Evolutionary conservation across 1,140 invertebrate genomes (phyloP).

Genomic region (Physella acuta): DNA sequence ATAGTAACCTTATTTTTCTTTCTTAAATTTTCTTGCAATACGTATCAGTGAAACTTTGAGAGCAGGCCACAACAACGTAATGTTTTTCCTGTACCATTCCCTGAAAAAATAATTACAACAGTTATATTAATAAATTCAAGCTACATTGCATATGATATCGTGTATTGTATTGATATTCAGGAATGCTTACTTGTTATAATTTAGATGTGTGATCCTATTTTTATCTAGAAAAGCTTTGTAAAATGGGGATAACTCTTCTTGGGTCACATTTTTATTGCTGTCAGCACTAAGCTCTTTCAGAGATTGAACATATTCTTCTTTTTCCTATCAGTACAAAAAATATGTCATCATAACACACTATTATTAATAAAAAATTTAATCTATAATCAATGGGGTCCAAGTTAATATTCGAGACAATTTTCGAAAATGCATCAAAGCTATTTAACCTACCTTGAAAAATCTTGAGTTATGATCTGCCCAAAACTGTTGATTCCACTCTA

Average conservation of each 20-base stretch:
- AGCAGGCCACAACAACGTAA: conserved; percentile 44
- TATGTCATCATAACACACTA: no score
- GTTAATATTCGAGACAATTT: neutral
- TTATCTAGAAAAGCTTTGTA: conserved; percentile 72
- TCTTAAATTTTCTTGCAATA: conserved; percentile 1
- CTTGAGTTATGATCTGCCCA: conserved; percentile 76
- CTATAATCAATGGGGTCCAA: no score
- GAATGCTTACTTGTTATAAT: conserved; percentile 50
- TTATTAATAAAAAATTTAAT: neutral
- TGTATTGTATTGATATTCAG: neutral
- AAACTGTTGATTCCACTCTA: conserved; percentile 80
- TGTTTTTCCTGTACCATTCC: conserved; percentile 50
- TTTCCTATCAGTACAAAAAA: conserved; percentile 38
- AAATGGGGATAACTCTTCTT: conserved; percentile 83
- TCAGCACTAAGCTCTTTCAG: conserved; percentile 24
- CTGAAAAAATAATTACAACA: conserved; percentile 31
- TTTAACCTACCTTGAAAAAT: conserved; percentile 57
- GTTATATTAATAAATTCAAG: neutral
- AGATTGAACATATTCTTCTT: conserved; percentile 38
- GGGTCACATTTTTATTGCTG: conserved; percentile 60
- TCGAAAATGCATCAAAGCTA: no score
- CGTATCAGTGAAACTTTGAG: conserved; percentile 35
- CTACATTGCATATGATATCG: neutral
- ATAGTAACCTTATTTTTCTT: no score
- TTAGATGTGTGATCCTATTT: conserved; percentile 41